Evolutionary conservation across 2,113 vertebrate species (phyloP), one percentile per base, ranked within the genome.

Genomic region (Gallinago undulata): DNA sequence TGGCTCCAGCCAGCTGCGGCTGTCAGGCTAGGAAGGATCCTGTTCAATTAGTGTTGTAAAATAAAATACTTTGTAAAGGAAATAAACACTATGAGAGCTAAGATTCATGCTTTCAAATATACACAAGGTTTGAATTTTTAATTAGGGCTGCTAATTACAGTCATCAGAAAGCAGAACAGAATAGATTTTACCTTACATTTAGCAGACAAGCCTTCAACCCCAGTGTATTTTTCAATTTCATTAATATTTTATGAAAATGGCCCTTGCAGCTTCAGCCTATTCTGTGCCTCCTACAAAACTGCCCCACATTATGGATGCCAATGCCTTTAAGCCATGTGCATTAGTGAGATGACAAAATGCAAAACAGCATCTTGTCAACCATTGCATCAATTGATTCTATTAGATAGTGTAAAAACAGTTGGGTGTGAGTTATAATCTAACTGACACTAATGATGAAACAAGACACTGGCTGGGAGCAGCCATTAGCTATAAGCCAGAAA

Each of bases 171-270:
- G 98, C 98, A 98, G 98, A 99, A 98, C 98, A 98, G 99, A 99
- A 99, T 99, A 99, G 99, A 99, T 99, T 99, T 99, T 98, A 98
- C 99, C 99, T 99, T 99, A 98, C 98, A 98, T 98, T 98, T 98
- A 98, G 97, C 97, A 99, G 99, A 99, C 98, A 99, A 98, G 98
- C 98, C 98, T 99, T 99, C 98, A 98, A 99, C 98, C 98, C 98
- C 97, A 98, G 99, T 99, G 99, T 99, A 99, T 99, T 99, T 99
- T 99, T 99, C 99, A 99, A 98, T 99, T 99, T 98, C 99, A 99
- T 99, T 99, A 99, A 99, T 99, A 99, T 99, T 99, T 99, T 98
- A 99, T 99, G 99, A 99, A 99, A 99, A 99, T 99, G 99, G 99
- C 99, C 99, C 98, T 98, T 99, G 98, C 99, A 98, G 99, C 99